These are phyloP conservation scores for Watsonalla binaria DNA, from an alignment of 2,888 invertebrate genomes.

Conservation along the genomic window DNA sequence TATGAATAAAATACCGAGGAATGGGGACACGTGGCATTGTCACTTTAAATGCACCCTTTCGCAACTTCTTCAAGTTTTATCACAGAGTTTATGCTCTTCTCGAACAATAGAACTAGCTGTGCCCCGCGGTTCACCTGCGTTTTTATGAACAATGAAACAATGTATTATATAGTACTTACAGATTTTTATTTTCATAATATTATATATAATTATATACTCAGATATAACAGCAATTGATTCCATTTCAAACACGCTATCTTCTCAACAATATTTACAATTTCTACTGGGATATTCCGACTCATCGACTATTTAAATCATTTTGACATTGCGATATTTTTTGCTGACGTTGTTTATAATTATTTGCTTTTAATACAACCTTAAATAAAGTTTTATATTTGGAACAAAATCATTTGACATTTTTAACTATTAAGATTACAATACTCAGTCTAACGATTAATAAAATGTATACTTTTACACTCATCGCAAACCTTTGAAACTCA, in stretches of 20 bases:
- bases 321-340: background rate
- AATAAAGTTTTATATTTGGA: too few species aligned
- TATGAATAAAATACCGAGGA: constrained; percentile 50
- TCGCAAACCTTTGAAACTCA: too few species aligned
- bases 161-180: constrained; percentile 50
- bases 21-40: constrained; percentile 22
- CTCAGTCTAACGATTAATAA: too few species aligned
- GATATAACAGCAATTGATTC: constrained; percentile 62
- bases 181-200: constrained; percentile 63
- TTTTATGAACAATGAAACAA: constrained; percentile 49
- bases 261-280: constrained; percentile 68
- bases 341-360: background rate
- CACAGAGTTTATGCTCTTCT: constrained; percentile 3
- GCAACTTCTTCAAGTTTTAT: constrained; percentile 1
- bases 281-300: constrained; percentile 33
- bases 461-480: too few species aligned
- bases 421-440: too few species aligned
- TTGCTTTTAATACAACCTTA: background rate
- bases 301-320: background rate
- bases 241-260: constrained; percentile 35
- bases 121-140: too few species aligned
- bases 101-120: too few species aligned
- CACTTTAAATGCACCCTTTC: constrained; percentile 7
- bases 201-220: constrained; percentile 61
- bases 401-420: too few species aligned